These are phyloP conservation scores for Agapornis canus DNA, from an alignment of 2,797 vertebrate species.

Conservation along the genomic window DNA sequence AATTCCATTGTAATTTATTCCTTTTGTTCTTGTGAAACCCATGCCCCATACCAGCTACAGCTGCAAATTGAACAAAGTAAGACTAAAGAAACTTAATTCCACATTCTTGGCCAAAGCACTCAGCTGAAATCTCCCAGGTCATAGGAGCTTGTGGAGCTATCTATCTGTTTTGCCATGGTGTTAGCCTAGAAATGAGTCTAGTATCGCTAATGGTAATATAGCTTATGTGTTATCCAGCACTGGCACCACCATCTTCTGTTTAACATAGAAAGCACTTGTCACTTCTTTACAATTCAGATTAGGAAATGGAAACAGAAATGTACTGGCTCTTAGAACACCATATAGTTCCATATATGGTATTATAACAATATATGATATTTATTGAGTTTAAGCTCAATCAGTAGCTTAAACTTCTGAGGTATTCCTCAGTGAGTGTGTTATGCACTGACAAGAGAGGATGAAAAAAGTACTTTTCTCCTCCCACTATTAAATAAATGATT, in stretches of 20 bases:
- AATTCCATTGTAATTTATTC: neutral
- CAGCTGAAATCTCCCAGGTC: neutral
- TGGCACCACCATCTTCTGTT: neutral
- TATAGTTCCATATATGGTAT: neutral
- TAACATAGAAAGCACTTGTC: neutral
- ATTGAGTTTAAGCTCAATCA: neutral
- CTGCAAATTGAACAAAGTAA: neutral
- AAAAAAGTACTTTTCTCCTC: accelerated
- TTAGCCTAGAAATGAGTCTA: neutral
- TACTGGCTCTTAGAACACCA: neutral
- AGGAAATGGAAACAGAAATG: neutral
- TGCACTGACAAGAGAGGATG: neutral
- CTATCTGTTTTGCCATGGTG: neutral
- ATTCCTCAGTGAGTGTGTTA: neutral
- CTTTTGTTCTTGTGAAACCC: neutral
- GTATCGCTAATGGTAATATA: neutral
- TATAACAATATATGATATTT: neutral
- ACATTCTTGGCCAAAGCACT: neutral
- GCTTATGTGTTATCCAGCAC: neutral
- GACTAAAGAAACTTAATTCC: neutral
- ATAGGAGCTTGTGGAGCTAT: neutral
- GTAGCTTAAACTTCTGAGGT: neutral
- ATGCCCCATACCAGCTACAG: neutral
- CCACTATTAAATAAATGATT: neutral
- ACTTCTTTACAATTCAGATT: neutral